Evolutionary conservation across 2,113 vertebrate species (phyloP).

Genomic region (Phainopepla nitens): DNA sequence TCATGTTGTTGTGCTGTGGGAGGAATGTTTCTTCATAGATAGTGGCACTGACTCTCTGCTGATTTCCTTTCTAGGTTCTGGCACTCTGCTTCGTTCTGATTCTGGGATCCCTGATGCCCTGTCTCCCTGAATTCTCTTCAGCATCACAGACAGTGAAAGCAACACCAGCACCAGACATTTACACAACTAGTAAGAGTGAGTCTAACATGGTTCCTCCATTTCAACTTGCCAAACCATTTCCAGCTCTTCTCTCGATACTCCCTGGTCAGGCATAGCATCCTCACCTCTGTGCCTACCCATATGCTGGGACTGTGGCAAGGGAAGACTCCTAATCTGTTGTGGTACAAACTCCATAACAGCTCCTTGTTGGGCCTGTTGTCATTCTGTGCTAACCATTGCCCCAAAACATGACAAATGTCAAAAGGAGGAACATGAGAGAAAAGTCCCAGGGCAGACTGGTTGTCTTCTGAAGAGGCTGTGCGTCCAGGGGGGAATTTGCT

Average conservation of each 20-base stretch:
- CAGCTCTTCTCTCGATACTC: neutral
- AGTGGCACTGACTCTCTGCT: neutral
- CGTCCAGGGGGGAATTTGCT: neutral
- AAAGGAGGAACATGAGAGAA: neutral
- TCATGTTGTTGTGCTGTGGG: neutral
- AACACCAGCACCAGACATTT: conserved; percentile 80
- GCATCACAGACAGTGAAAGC: conserved; percentile 83
- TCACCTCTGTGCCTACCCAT: neutral
- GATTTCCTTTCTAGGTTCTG: conserved; percentile 80
- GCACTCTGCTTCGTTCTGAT: conserved; percentile 94
- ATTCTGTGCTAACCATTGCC: neutral
- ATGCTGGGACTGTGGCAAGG: neutral
- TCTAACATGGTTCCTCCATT: neutral
- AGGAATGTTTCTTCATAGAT: neutral
- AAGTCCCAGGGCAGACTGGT: neutral
- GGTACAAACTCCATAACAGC: neutral
- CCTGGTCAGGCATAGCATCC: neutral
- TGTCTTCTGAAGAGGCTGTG: neutral
- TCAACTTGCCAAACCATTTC: neutral
- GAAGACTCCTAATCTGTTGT: neutral
- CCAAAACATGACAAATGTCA: neutral
- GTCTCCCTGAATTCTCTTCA: conserved; percentile 89
- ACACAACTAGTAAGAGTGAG: conserved; percentile 92
- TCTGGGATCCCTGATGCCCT: conserved; percentile 91
- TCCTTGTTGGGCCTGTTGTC: neutral